Evolutionary conservation across 1,140 invertebrate genomes (phyloP).

Genomic region (Drosophila kanapiae): DNA sequence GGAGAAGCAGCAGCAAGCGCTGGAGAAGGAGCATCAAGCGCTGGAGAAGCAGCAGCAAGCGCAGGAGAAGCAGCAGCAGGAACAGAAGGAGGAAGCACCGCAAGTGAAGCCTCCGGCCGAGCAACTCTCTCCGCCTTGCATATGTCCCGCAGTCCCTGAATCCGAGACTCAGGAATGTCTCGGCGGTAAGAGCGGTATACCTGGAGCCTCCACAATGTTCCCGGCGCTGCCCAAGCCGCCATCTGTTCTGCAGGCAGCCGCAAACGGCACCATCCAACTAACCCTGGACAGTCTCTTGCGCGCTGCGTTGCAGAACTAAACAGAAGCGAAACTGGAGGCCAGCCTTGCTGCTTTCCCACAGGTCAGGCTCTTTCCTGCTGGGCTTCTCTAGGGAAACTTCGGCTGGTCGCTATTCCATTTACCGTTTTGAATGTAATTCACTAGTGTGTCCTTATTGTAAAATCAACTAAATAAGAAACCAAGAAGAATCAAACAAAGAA

Average conservation of each 20-base stretch:
- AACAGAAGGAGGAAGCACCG: neutral
- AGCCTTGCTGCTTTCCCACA: neutral
- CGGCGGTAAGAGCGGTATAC: conserved; percentile 52
- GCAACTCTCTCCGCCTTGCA: conserved; percentile 47
- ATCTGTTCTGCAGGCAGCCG: conserved; percentile 69
- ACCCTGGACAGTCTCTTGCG: conserved; percentile 74
- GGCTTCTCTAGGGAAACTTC: conserved; percentile 10
- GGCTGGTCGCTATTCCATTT: conserved; percentile 33
- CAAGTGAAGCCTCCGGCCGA: conserved; percentile 3
- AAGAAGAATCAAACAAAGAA: conserved; percentile 44
- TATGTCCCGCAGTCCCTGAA: conserved; percentile 4
- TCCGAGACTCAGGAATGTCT: conserved; percentile 55
- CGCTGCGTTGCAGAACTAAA: conserved; percentile 74
- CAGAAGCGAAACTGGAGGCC: conserved; percentile 27
- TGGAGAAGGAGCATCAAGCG: neutral
- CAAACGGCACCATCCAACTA: conserved; percentile 66
- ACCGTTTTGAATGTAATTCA: conserved; percentile 61
- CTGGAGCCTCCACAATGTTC: conserved; percentile 48
- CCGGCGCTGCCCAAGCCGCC: conserved; percentile 71
- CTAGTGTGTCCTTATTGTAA: conserved; percentile 75
- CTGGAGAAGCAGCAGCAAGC: neutral
- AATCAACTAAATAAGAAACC: conserved; percentile 45
- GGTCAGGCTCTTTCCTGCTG: conserved; percentile 2
- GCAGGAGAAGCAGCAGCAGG: neutral
- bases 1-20: neutral